Base-by-base conservation (phyloP, 2,113 vertebrate genomes). In the Stomatorhinus ivindoensis region DNA sequence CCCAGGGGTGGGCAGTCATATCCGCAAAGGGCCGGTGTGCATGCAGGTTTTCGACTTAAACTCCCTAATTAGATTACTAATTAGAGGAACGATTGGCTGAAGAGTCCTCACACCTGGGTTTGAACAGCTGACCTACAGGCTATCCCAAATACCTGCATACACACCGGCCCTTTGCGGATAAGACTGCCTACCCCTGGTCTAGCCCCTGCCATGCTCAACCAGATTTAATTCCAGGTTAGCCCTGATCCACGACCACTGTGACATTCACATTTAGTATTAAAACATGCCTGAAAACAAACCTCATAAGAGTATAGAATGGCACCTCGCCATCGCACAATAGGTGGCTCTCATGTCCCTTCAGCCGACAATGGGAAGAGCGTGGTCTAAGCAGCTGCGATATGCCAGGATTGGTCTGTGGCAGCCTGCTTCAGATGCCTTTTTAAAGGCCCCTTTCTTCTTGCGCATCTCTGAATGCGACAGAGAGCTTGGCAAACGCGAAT, bases 191-290 rank as follows among this genome's bases (percentile, higher is more conserved):
- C 48, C 48, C 48, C 48, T 48, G 48, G 48, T 48, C 48, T 15
- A 42, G 17, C 39, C 85, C 76, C 88, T 85, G 44, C 80, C 42
- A 46, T 92, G 89, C n/a, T 93, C 91, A 93, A 94, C 93, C 91
- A 94, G 42, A 55, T 53, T 88, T 83, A 24, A 24, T 21, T 89
- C 87, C 89, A 44, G 5, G 44, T 83, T 35, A 83, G 80, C 42
- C 19, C 24, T 50, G 44, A 46, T 86, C 5, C 21, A 15, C 4
- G 4, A 48, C 4, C 47, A 10, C 47, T 21, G 46, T 27, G 84
- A n/a, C 47, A 86, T 86, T 51, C 11, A 83, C 27, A 27, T 86
- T 31, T 27, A 31, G 35, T 27, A 31, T 4, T 35, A n/a, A 65
- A 89, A 19, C 24, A 53, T 50, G 69, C 13, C 4, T 15, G n/a